Evolutionary conservation across 2,888 invertebrate genomes (phyloP).

Genomic region (Elmis aenea): DNA sequence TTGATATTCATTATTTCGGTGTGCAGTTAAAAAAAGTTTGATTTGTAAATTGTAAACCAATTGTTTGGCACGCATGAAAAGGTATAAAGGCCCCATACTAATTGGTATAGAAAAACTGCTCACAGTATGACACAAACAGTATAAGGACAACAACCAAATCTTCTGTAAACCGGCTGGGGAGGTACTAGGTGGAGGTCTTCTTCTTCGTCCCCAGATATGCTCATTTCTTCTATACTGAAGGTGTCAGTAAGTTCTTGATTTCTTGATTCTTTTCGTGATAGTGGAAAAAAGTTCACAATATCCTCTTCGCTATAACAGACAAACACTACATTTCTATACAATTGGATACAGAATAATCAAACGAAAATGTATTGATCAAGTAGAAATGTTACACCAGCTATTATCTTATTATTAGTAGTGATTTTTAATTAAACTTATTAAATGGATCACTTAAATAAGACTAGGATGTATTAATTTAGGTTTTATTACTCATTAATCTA

Average conservation of each 20-base stretch:
- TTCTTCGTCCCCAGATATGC: conserved; percentile 52
- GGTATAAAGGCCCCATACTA: conserved; percentile 16
- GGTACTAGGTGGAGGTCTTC: conserved; percentile 48
- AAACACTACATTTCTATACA: no score
- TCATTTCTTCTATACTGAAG: conserved; percentile 59
- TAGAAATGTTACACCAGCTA: no score
- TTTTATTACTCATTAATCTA: no score
- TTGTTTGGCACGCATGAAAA: conserved; percentile 19
- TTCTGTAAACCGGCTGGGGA: conserved; percentile 43
- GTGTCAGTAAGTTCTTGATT: conserved; percentile 57
- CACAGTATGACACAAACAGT: conserved; percentile 34
- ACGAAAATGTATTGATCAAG: not conserved
- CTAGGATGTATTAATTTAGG: no score
- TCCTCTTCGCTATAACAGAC: conserved; percentile 47
- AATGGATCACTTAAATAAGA: no score
- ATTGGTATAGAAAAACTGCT: conserved; percentile 6
- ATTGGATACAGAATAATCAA: no score
- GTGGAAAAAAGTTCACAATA: conserved; percentile 51
- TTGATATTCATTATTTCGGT: no score
- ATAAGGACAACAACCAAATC: conserved; percentile 44
- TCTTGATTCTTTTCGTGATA: conserved; percentile 44
- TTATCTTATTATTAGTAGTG: no score
- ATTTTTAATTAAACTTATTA: no score
- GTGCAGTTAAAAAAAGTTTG: no score
- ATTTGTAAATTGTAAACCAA: not conserved